Evolutionary conservation across 2,888 invertebrate species (phyloP).

Genomic region (Theretra japonica): DNA sequence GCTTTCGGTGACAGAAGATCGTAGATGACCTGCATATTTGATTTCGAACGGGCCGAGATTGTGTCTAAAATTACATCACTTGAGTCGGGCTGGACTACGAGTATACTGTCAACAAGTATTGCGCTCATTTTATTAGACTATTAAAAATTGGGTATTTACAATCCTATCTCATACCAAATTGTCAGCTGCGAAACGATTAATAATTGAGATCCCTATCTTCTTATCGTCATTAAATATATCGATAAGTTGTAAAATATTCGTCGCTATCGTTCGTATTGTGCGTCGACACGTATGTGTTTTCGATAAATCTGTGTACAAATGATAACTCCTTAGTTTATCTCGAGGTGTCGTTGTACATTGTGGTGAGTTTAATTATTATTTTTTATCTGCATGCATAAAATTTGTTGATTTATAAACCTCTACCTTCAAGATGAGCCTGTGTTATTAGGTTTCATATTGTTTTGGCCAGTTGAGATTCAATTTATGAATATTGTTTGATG

Average conservation of each 20-base stretch:
- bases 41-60: too few relatives aligned
- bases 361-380: slow-evolving; percentile 54
- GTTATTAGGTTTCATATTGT: background rate
- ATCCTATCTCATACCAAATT: background rate
- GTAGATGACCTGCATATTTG: too few relatives aligned
- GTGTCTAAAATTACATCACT: too few relatives aligned
- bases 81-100: too few relatives aligned
- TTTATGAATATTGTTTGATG: too few relatives aligned
- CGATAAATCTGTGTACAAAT: slow-evolving; percentile 49
- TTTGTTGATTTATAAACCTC: slow-evolving; percentile 1
- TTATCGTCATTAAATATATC: slow-evolving; percentile 33
- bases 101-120: too few relatives aligned
- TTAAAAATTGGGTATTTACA: too few relatives aligned
- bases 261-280: slow-evolving; percentile 39
- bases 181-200: background rate
- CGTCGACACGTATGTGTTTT: slow-evolving; percentile 41
- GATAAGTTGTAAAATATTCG: slow-evolving; percentile 6
- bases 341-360: slow-evolving; percentile 49
- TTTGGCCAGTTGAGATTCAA: too few relatives aligned
- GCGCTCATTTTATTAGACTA: too few relatives aligned
- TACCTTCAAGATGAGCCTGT: background rate
- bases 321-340: slow-evolving; percentile 59
- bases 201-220: background rate
- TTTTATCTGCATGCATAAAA: slow-evolving; percentile 30
- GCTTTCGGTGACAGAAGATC: too few relatives aligned